A percentile compares a stretch with the other conserved stretches of the same genome.
These are phyloP conservation scores for Darevskia nairensis DNA, from an alignment of 2,797 vertebrate genomes.

Conservation along the genomic window DNA sequence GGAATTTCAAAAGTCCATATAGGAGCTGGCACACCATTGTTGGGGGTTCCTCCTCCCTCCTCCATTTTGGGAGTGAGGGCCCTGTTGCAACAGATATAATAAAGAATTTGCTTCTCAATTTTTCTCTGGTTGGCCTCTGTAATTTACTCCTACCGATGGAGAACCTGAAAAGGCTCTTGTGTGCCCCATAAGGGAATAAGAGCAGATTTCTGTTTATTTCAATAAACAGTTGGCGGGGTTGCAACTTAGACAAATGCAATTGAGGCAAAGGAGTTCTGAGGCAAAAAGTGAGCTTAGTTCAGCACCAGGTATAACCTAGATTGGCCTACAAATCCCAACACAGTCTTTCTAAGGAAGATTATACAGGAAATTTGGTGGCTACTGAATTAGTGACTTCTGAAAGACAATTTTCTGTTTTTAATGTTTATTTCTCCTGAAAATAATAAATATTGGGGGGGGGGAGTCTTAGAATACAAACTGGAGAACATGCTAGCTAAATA, in stretches of 20 bases:
- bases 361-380: not conserved
- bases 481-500: slow-evolving; percentile 25
- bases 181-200: no score
- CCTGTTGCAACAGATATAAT: no score
- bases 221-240: not conserved
- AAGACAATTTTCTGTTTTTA: not conserved
- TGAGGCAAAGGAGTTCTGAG: not conserved
- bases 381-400: not conserved
- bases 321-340: not conserved
- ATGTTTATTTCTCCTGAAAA: slow-evolving; percentile 19
- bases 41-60: no score
- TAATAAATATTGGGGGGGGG: slow-evolving; percentile 16
- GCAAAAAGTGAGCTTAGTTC: not conserved
- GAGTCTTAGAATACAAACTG: rapidly evolving
- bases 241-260: no score
- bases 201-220: no score
- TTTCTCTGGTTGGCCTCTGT: no score
- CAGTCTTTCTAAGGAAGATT: not conserved
- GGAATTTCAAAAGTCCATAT: no score
- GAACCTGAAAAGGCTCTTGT: no score
- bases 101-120: no score
- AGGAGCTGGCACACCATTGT: no score
- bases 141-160: no score
- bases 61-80: no score
- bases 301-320: not conserved